A percentile compares a stretch with the other conserved stretches of the same genome.
Evolutionary conservation across 2,888 invertebrate species (phyloP).

Genomic region (Drosophila tripunctata): DNA sequence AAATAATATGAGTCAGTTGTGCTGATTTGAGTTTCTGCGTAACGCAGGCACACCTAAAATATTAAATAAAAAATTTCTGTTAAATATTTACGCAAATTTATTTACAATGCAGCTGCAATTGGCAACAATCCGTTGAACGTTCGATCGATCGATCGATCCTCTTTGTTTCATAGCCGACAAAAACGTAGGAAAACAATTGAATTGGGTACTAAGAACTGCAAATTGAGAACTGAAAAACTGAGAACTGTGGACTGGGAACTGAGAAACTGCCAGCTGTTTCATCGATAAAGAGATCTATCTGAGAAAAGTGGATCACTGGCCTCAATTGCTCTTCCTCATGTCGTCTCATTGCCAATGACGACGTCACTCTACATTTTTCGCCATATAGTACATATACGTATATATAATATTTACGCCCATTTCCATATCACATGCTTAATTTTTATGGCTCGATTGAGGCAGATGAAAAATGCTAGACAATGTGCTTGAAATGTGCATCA

Average conservation of each 20-base stretch:
- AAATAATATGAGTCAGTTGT: constrained; percentile 16
- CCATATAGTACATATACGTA: no score
- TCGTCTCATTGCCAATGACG: constrained; percentile 44
- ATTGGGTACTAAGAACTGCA: background rate
- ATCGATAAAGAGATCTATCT: constrained; percentile 53
- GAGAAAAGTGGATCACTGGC: constrained; percentile 50
- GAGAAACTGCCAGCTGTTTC: constrained; percentile 24
- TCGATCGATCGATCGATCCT: background rate
- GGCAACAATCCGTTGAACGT: no score
- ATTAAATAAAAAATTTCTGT: constrained; percentile 38
- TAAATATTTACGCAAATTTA: constrained; percentile 68
- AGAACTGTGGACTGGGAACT: constrained; percentile 3
- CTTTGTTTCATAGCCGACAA: constrained; percentile 25
- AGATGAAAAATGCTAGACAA: background rate
- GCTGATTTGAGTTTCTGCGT: background rate
- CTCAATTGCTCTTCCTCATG: constrained; percentile 41
- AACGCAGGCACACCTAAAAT: constrained; percentile 39
- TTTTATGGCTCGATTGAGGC: constrained; percentile 6
- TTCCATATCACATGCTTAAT: constrained; percentile 53
- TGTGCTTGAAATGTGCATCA: constrained; percentile 19
- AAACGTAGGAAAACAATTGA: constrained; percentile 15
- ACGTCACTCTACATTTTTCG: constrained; percentile 24
- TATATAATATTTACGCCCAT: constrained; percentile 50
- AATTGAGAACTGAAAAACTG: constrained; percentile 5
- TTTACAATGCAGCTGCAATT: constrained; percentile 33